Evolutionary conservation across 2,888 invertebrate species (phyloP), one percentile per base, ranked within the genome.

Genomic region (Yponomeuta sedellus): DNA sequence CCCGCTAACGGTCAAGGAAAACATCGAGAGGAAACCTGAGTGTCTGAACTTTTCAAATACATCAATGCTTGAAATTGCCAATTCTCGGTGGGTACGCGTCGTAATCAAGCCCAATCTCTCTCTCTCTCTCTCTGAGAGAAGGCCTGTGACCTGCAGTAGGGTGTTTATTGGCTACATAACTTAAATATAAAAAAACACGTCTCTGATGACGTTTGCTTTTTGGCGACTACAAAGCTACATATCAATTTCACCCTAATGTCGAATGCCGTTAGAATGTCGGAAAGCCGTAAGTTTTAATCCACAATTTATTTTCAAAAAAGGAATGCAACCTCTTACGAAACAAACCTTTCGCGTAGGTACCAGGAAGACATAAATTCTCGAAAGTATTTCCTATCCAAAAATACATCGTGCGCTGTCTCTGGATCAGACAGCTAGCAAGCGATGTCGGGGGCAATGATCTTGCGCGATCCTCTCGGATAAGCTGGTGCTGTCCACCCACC

Each of bases 401-500:
- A 59, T 59, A 52, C 44, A 52, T 52, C 44, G 44, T 12, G 44
- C 16, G 16, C 44, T 52, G 44, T 52, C 44, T 52, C 44, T 16
- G 44, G 44, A 52, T 52, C 44, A 52, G 44, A 52, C 44, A 52
- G 12, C 44, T 16, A 52, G 22, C 20, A 19, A 59, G 59, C 59
- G 4, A 25, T 59, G 22, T 20, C 22, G 12, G 59, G 44, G 25
- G 20, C 59, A 59, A 25, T 22, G 59, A 59, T 59, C 22, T 8
- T 59, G 25, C 59, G 73, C 75, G 75, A 78, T 76, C 69, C 71
- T 77, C 74, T 69, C 66, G 74, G 82, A 82, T 82, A 81, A 78
- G 76, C 76, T 77, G 72, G 70, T 72, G 73, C 76, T 79, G 81
- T 82, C 83, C 83, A 73, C 81, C 82, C 78, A 76, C 76, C 70